Evolutionary conservation across 2,888 invertebrate genomes (phyloP).

Genomic region (Druceiella hillmani): DNA sequence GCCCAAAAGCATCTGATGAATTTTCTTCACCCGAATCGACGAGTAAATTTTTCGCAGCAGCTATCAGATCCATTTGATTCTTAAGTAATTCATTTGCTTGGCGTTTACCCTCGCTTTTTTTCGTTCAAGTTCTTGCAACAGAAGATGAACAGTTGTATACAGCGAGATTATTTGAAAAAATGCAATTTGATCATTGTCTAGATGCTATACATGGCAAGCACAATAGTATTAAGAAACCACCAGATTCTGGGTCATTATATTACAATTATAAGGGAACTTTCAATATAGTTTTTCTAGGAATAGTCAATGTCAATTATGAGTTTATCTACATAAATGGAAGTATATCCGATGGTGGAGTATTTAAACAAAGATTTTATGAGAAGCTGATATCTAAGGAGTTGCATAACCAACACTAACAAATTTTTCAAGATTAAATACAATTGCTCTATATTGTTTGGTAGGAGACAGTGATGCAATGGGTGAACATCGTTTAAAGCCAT

Average conservation of each 20-base stretch:
- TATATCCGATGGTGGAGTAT: slow-evolving; percentile 20
- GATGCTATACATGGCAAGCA: slow-evolving; percentile 22
- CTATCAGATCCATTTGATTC: slow-evolving; percentile 16
- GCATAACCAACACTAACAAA: slow-evolving; percentile 8
- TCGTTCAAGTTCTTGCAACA: no score
- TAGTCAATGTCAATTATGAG: slow-evolving; percentile 23
- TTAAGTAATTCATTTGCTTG: slow-evolving; percentile 16
- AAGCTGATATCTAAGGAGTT: slow-evolving; percentile 9
- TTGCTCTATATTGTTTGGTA: slow-evolving; percentile 17
- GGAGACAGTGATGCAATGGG: slow-evolving; percentile 15
- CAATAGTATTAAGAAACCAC: slow-evolving; percentile 17
- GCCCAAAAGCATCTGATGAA: not conserved
- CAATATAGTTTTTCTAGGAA: slow-evolving; percentile 18
- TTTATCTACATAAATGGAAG: slow-evolving; percentile 20
- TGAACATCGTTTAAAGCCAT: slow-evolving; percentile 11
- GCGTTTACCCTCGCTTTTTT: no score
- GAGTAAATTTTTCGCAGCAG: not conserved
- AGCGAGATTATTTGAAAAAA: no score
- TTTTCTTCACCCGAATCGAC: not conserved
- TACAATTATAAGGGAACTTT: slow-evolving; percentile 19
- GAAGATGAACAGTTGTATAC: no score
- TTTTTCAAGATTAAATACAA: not conserved
- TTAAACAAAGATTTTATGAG: slow-evolving; percentile 10
- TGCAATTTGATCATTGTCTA: slow-evolving; percentile 21
- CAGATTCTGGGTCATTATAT: slow-evolving; percentile 13